phyloP scores from a whole-genome alignment of 2,888 invertebrate genomes.

The Buathra laborator region DNA sequence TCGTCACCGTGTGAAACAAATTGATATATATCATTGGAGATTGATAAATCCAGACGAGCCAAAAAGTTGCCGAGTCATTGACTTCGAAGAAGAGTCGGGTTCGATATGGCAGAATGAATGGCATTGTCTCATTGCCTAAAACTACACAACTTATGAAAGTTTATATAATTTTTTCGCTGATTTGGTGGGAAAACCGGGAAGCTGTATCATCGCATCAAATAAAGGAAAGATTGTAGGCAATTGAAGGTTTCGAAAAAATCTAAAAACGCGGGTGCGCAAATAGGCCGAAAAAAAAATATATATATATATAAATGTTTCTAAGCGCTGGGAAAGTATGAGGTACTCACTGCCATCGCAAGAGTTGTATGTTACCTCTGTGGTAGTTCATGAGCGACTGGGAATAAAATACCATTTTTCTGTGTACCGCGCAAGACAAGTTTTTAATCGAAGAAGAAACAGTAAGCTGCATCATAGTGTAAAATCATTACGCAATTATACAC shows the following conservation, averaged over 20 bases:
- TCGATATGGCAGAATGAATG: constrained; percentile 58
- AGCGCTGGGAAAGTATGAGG: neutral
- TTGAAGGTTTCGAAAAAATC: neutral
- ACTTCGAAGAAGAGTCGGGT: constrained; percentile 58
- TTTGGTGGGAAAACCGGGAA: neutral
- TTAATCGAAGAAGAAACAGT: constrained; percentile 9
- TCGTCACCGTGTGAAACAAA: constrained; percentile 50
- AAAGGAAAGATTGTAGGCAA: neutral
- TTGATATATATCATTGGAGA: constrained; percentile 54
- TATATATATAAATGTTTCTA: neutral
- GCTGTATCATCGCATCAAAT: neutral
- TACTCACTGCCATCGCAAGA: constrained; percentile 23
- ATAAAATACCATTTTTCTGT: neutral
- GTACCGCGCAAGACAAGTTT: constrained; percentile 5
- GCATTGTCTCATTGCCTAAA: constrained; percentile 58
- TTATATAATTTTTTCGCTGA: neutral
- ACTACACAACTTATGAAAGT: constrained; percentile 17
- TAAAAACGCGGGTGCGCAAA: neutral
- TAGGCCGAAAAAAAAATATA: neutral
- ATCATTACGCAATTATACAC: constrained; percentile 17
- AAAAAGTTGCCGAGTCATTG: constrained; percentile 56
- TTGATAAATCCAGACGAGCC: constrained; percentile 61
- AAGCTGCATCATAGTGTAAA: constrained; percentile 6
- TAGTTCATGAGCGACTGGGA: constrained; percentile 2
- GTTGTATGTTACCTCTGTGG: neutral